phyloP scores from a whole-genome alignment of 2,888 invertebrate species.

The Phaonia tiefii region DNA sequence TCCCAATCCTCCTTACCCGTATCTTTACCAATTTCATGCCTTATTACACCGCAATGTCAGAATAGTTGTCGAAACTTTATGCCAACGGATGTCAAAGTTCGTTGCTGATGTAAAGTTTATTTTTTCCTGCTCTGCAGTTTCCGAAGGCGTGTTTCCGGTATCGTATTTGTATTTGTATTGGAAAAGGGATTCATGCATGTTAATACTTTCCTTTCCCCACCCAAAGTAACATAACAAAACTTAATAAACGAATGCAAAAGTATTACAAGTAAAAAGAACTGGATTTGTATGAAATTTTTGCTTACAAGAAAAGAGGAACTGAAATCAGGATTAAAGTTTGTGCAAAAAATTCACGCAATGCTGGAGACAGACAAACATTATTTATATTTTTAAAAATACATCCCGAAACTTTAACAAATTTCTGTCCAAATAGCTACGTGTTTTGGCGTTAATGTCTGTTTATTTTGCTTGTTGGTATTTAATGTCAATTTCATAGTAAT shows the following conservation, averaged over 20 bases:
- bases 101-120: slow-evolving; percentile 6
- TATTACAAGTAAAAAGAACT: not conserved
- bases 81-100: slow-evolving; percentile 27
- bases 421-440: no score
- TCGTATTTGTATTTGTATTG: not conserved
- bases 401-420: not conserved
- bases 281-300: slow-evolving; percentile 44
- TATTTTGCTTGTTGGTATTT: not conserved
- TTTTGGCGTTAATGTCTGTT: no score
- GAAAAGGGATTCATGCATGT: slow-evolving; percentile 42
- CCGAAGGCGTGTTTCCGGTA: not conserved
- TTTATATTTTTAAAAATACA: not conserved
- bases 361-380: not conserved
- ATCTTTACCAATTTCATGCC: slow-evolving; percentile 53
- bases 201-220: slow-evolving; percentile 25
- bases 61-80: slow-evolving; percentile 51
- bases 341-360: not conserved
- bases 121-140: not conserved
- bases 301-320: slow-evolving; percentile 20
- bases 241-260: not conserved
- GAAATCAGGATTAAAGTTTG: slow-evolving; percentile 46
- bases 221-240: not conserved
- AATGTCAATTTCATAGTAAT: slow-evolving; percentile 9
- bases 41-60: slow-evolving; percentile 52
- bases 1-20: not conserved